Evolutionary conservation across 2,888 invertebrate species (phyloP), one percentile per base, ranked within the genome.

Genomic region (Brachypalpus laphriformis): DNA sequence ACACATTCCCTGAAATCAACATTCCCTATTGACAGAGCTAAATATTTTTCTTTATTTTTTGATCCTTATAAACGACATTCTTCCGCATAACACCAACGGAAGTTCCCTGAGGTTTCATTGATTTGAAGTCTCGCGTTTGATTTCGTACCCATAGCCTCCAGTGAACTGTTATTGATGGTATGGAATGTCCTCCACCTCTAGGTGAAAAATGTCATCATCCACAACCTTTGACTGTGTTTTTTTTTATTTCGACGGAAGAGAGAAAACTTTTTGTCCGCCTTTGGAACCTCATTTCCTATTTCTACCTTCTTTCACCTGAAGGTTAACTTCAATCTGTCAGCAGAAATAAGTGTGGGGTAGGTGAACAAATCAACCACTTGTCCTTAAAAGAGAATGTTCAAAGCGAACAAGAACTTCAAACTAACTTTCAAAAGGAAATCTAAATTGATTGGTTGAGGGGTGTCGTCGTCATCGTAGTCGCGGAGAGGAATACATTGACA

Each of bases 381-480:
- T 49, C 49, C 49, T 45, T 18, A 49, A 22, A 49, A 49, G 49
- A 25, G 8, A n/a, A 20, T 20, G 22, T 49, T 49, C 49, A 49
- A 49, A 49, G 49, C 25, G n/a, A 49, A 49, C 7, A 18, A 16
- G 45, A 9, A 20, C 18, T 45, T 45, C 45, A 47, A 20, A 47
- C 20, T 20, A 18, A 47, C 3, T 49, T 49, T 49, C 31, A 22
- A 49, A 65, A 49, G 49, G 42, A 68, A 54, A 68, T 54, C 68
- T 25, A 68, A 68, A 68, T 68, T 68, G 54, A 54, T 68, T 68
- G 47, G 25, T 42, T 16, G 5, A 2, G 11, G 16, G 31, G 22
- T 9, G n/a, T n/a, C n/a, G n/a, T n/a, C n/a, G n/a, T n/a, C n/a
- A n/a, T n/a, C 14, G 11, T 4, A 2, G 5, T 22, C 9, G 16